phyloP scores from a whole-genome alignment of 2,797 vertebrate species.

The Gambelia wislizenii region DNA sequence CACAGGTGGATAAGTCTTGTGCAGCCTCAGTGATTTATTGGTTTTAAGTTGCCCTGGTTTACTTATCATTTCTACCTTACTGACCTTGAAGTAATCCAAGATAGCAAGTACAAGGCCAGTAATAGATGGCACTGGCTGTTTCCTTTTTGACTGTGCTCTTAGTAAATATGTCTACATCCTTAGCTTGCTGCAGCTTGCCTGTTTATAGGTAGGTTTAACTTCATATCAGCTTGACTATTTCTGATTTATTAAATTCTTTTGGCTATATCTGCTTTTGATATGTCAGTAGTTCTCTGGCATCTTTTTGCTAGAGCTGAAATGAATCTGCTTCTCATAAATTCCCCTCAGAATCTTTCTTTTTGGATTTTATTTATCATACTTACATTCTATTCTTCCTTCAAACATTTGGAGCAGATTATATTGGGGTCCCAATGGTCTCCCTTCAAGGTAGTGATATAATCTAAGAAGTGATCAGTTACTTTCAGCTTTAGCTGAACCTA shows the following conservation, averaged over 20 bases:
- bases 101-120: conserved; percentile 44
- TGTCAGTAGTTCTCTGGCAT: background rate
- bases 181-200: background rate
- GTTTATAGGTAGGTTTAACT: background rate
- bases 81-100: conserved; percentile 61
- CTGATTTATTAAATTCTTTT: background rate
- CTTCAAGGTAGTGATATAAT: background rate
- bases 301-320: background rate
- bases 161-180: conserved; percentile 21
- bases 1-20: conserved; percentile 32
- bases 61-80: conserved; percentile 45
- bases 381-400: background rate
- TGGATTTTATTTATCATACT: background rate
- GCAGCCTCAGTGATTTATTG: conserved; percentile 53
- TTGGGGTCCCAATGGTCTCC: background rate
- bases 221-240: background rate
- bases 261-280: background rate
- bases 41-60: conserved; percentile 44
- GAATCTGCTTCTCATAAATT: background rate
- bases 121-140: conserved; percentile 27
- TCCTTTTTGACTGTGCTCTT: conserved; percentile 25
- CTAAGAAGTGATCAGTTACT: background rate
- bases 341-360: background rate
- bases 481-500: background rate
- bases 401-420: background rate